Evolutionary conservation across 2,797 vertebrate genomes (phyloP), one percentile per base, ranked within the genome.

Genomic region (Phrynocephalus forsythii): DNA sequence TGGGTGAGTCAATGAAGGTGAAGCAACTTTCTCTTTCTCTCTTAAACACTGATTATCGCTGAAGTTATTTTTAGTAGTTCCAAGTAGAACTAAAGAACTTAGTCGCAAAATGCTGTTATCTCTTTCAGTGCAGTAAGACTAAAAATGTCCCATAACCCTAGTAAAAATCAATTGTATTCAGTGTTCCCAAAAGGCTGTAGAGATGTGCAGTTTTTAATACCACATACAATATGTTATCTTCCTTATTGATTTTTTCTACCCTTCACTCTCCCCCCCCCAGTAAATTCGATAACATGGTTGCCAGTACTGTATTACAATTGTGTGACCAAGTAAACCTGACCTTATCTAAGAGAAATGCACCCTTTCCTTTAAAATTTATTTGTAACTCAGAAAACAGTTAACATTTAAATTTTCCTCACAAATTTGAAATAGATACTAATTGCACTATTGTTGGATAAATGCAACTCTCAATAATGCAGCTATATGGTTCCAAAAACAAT

Each of bases 401-500:
- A 44, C 38, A 44, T 26, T 48, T 50, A 78, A 50, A 77, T 48
- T 66, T 79, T 24, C 33, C 72, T 71, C 7, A 63, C 6, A 11
- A 50, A 79, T 44, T 72, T 72, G 16, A 66, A 84, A 48, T 7
- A 50, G 15, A 10, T 81, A 75, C 80, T 73, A 67, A n/a, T 73
- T 63, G n/a, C 30, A 38, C 10, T 26, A 10, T 79, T 44, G 30
- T 10, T 4, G 50, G 1, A 5, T 24, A 38, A 20, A 16, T 28
- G 22, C 11, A 24, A 52, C 87, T 11, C 26, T 83, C 80, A 84
- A 75, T 1, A 15, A 6, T 38, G 0, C 3, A 20, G 9, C 26
- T 56, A 89, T 84, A 89, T 82, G 22, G 26, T 87, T 91, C 60
- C 85, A 87, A 93, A 82, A 3, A 0, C 15, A 50, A 60, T 3